Conservation (phyloP, 2,113 vertebrate genomes). For the Bolborhynchus lineola region DNA sequence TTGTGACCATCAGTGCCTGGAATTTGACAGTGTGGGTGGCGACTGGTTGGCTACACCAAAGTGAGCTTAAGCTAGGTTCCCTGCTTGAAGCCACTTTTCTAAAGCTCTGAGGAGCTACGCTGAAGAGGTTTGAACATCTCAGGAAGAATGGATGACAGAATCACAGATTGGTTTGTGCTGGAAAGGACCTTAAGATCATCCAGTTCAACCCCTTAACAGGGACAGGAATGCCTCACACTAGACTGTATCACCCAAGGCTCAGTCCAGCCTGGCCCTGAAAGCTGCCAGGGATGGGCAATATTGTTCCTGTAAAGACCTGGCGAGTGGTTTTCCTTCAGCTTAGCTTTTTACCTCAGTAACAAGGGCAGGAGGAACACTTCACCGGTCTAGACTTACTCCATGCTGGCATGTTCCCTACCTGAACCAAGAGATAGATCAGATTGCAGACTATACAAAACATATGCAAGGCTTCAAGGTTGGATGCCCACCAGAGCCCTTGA, state of each 20-base stretch:
- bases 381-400: background rate
- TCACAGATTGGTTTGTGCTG: background rate
- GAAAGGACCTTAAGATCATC: background rate
- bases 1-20: background rate
- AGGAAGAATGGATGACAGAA: background rate
- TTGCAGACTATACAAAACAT: accelerated
- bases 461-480: background rate
- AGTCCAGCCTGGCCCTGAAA: background rate
- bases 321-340: background rate
- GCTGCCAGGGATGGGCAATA: background rate
- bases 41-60: accelerated
- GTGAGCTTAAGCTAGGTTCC: background rate
- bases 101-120: background rate
- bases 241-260: background rate
- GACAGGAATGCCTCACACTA: background rate
- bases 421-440: background rate
- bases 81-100: background rate
- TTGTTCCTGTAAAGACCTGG: accelerated
- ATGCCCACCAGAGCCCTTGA: background rate
- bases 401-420: background rate
- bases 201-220: background rate
- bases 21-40: background rate
- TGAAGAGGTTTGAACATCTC: background rate
- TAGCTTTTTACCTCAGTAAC: background rate
- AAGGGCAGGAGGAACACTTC: background rate